Conservation (phyloP, 92 coral and sea anemone genomes). For the Phenganax stokvisi region DNA sequence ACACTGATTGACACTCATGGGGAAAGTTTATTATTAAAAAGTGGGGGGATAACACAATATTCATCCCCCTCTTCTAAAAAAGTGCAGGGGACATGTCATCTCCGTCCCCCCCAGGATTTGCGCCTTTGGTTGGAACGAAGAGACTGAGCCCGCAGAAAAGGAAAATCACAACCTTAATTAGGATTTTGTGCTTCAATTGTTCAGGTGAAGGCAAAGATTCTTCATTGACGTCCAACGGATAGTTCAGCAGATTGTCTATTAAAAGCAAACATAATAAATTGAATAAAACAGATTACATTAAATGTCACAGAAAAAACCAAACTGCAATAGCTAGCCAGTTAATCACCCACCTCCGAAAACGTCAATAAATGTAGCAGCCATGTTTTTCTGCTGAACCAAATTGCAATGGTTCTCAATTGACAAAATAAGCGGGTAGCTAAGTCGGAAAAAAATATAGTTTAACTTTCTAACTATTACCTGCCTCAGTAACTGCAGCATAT, state of each 20-base stretch:
- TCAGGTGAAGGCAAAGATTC: conserved; percentile 80
- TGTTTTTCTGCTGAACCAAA: conserved; percentile 79
- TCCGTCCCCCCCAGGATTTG: background rate
- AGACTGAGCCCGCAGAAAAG: background rate
- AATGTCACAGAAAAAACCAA: background rate
- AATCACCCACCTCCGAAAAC: conserved; percentile 73
- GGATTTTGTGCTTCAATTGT: conserved; percentile 67
- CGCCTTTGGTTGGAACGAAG: no score
- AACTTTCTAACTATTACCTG: no score
- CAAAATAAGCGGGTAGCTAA: conserved; percentile 80
- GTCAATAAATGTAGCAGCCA: conserved; percentile 82
- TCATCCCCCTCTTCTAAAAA: background rate
- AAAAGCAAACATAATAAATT: background rate
- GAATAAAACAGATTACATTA: background rate
- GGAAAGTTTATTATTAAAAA: background rate
- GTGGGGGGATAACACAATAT: background rate
- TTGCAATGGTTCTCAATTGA: conserved; percentile 96
- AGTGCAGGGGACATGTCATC: no score
- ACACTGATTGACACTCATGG: no score
- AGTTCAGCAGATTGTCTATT: conserved; percentile 64
- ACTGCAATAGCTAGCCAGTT: background rate
- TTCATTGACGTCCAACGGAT: conserved; percentile 66
- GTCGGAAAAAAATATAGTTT: background rate
- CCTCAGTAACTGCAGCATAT: no score
- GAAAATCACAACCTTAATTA: conserved; percentile 64